Conservation (phyloP, 2,888 invertebrate species). For the Catocala fraxini region DNA sequence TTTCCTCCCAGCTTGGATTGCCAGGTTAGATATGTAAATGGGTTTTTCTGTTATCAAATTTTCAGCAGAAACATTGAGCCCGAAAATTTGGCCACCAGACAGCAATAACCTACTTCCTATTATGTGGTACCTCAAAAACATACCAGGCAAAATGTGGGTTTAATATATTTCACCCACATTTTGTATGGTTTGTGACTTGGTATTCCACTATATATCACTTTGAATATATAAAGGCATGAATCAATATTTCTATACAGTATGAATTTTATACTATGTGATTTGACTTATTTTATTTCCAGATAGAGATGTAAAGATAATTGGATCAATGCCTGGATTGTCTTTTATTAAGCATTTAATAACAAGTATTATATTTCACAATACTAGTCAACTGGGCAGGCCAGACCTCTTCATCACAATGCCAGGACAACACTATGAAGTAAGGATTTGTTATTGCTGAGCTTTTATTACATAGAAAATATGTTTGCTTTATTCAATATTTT, state of each 20-base stretch:
- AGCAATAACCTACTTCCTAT: too few species aligned
- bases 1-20: too few species aligned
- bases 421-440: conserved; percentile 89
- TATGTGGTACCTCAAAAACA: too few species aligned
- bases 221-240: too few species aligned
- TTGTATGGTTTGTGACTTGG: too few species aligned
- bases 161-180: too few species aligned
- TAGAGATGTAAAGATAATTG: conserved; percentile 87
- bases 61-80: too few species aligned
- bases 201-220: too few species aligned
- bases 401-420: conserved; percentile 89
- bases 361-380: conserved; percentile 88
- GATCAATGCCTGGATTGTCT: conserved; percentile 84
- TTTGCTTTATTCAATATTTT: conserved; percentile 64
- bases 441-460: conserved; percentile 19
- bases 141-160: too few species aligned
- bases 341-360: conserved; percentile 90
- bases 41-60: too few species aligned
- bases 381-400: conserved; percentile 87
- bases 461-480: conserved; percentile 1
- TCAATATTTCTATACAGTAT: background rate
- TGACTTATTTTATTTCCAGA: conserved; percentile 71
- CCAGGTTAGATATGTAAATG: too few species aligned
- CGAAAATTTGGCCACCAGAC: too few species aligned
- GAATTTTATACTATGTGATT: background rate